Percentiles rank a stretch among this genome's conserved stretches.
Evolutionary conservation across 2,888 invertebrate species (phyloP).

Genomic region (Amphipoea lucens): DNA sequence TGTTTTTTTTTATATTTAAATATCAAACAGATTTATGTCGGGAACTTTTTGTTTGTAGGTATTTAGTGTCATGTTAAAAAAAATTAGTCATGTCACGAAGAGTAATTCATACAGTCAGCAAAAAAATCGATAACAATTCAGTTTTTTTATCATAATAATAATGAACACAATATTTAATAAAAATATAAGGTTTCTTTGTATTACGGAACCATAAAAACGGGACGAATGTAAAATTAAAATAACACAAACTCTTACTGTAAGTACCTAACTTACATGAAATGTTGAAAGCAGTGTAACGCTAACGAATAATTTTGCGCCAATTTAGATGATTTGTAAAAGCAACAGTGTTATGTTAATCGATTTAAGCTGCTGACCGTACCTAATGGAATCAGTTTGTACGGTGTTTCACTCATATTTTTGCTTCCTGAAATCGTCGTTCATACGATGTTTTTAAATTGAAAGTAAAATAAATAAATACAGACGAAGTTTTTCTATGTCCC

Average conservation of each 20-base stretch:
- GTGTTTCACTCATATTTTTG: not conserved
- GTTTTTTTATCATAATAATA: not conserved
- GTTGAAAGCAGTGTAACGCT: not conserved
- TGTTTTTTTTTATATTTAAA: constrained; percentile 36
- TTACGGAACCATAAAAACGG: not conserved
- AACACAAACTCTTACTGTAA: not conserved
- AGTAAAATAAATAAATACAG: not conserved
- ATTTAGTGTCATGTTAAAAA: not conserved
- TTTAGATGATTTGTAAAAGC: constrained; percentile 16
- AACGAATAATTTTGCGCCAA: constrained; percentile 11
- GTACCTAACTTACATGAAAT: not conserved
- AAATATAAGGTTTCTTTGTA: not conserved
- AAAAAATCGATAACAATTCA: not conserved
- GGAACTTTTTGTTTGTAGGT: not conserved
- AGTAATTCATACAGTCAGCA: not conserved
- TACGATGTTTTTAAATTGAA: not conserved
- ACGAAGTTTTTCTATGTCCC: not conserved
- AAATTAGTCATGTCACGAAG: not conserved
- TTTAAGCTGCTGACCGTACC: constrained; percentile 6
- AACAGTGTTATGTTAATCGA: constrained; percentile 1
- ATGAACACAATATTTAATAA: not conserved
- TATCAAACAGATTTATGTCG: constrained; percentile 4
- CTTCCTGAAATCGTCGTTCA: not conserved
- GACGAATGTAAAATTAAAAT: not conserved
- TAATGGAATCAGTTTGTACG: not conserved